Evolutionary conservation across 1,140 invertebrate genomes (phyloP), one percentile per base, ranked within the genome.

Genomic region (Wiebesia pumilae): DNA sequence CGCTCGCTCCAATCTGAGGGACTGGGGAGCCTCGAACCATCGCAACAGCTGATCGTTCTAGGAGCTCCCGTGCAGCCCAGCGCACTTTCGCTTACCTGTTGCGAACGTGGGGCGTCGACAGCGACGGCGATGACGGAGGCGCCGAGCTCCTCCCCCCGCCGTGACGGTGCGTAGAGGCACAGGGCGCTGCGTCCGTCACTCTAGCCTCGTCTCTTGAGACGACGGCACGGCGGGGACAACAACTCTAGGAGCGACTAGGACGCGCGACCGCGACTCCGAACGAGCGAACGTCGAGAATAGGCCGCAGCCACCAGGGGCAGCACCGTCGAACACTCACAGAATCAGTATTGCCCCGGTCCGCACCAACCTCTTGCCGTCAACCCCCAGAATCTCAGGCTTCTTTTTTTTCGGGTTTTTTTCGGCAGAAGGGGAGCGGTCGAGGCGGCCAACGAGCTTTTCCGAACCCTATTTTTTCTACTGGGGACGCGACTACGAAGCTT

Each of bases 71-170:
- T 27, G 3, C 58, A 1, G 2, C 1, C 24, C 19, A 19, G 2
- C 51, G 10, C 19, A 54, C 14, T 54, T 40, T 77, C 3, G 69
- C 77, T 54, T 78, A 78, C 77, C 77, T 54, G 77, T 43, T 75
- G 71, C 69, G 51, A 16, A 54, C 10, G 51, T 16, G 51, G 51
- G 10, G 51, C 19, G 51, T 54, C 10, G 51, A 40, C 4, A 35
- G 6, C 35, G 40, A 40, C 35, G 43, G 19, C 27, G 65, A n/a
- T 35, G 40, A 47, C 67, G 62, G 21, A 40, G 7, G 35, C 40
- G 51, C 21, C 58, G 27, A 10, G 35, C 27, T 27, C n/a, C 40
- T n/a, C 47, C 75, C 43, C 51, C 47, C 30, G 12, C 47, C 14
- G 24, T 47, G 10, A n/a, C 10, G 33, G 35, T 33, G 30, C 69